A percentile compares a stretch with the other conserved stretches of the same genome.
phyloP scores from a whole-genome alignment of 2,113 vertebrate species.

The Naja naja region DNA sequence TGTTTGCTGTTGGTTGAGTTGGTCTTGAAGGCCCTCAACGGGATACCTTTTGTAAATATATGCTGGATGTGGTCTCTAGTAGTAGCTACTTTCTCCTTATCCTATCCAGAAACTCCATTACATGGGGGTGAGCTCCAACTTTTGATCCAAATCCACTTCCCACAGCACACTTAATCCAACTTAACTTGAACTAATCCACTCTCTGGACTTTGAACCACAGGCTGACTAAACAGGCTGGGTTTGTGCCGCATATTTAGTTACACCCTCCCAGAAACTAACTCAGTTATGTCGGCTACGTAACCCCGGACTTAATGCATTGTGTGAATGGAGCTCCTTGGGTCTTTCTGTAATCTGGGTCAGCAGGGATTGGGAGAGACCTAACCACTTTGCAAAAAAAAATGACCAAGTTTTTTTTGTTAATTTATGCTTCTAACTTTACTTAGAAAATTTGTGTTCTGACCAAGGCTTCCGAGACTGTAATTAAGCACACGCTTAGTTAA shows the following conservation, averaged over 20 bases:
- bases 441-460: neutral
- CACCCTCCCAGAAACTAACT: neutral
- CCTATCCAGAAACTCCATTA: neutral
- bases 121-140: no score
- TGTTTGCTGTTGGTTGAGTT: no score
- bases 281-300: neutral
- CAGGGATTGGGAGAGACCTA: neutral
- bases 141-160: no score
- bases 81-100: neutral
- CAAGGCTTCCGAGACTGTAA: no score
- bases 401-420: neutral
- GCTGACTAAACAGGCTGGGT: neutral
- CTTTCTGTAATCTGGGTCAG: neutral
- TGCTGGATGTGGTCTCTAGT: neutral
- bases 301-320: neutral
- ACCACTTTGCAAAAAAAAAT: neutral
- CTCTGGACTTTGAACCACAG: neutral
- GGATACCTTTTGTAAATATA: no score
- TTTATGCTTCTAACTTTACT: no score
- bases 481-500: no score
- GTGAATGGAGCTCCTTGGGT: neutral
- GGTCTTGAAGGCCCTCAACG: no score
- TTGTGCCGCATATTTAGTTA: neutral
- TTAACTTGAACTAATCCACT: neutral
- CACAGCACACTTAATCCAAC: neutral